Base-by-base conservation (phyloP, 2,113 vertebrate species). In the Thamnophis sirtalis region DNA sequence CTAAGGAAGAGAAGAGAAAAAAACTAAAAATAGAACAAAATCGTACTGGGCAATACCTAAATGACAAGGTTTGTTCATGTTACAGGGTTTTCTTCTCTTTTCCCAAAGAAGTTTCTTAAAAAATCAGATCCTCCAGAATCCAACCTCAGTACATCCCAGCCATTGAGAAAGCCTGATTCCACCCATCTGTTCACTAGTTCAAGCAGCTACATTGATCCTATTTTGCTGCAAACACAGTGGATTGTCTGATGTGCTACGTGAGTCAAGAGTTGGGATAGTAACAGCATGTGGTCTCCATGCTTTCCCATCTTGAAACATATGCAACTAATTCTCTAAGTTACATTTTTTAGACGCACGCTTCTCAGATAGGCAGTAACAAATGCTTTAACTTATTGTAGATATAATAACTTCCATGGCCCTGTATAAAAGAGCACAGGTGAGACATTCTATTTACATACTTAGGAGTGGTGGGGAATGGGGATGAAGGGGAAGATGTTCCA, bases 1-100 rank as follows among this genome's bases (percentile, higher is more conserved):
- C 99, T 99, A 93, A 10, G 92, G 7, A 84, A 94, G 4, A 90
- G 92, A 51, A 51, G 9, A 15, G 13, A 15, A 53, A 53, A 53
- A 53, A 53, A 53, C 3, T 53, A 56, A 56, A 56, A 88, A 86
- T 24, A 3, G 48, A 28, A 5, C 48, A 86, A 50, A 21, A 55
- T 48, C 17, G 21, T 33, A 88, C 38, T 33, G 26, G 53, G 3
- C 43, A 49, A 55, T 21, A 58, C 56, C 24, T 48, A 60, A 17
- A n/a, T 21, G 1, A 53, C 1, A 7, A 80, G 6, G 33, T 55
- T 55, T 15, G n/a, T 43, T 49, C 38, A 11, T 54, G n/a, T n/a
- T 28, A 22, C 8, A 58, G 80, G 38, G 48, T 5, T 84, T 43
- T 84, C 50, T 6, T 8, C 48, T 49, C 63, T 54, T 50, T 89